Conservation (phyloP, 1,140 invertebrate genomes). For the Cherax quadricarinatus region DNA sequence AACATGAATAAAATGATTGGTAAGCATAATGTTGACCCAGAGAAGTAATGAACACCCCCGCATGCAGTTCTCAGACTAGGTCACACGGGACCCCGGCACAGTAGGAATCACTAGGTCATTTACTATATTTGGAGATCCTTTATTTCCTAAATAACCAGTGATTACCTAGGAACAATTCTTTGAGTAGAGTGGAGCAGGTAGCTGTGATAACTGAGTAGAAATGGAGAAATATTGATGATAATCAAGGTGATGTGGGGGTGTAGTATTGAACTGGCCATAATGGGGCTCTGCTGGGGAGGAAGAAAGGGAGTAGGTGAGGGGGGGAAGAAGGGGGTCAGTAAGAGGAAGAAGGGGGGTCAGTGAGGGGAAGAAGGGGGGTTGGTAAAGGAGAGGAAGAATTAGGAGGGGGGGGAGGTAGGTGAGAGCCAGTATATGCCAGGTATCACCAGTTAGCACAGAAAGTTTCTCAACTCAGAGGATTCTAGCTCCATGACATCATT, state of each 20-base stretch:
- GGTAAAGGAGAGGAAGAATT: not conserved
- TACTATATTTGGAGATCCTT: too few species aligned
- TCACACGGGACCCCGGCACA: too few species aligned
- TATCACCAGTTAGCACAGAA: not conserved
- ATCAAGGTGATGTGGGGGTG: conserved; percentile 25
- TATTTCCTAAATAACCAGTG: too few species aligned
- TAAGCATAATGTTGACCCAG: too few species aligned
- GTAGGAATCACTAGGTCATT: too few species aligned
- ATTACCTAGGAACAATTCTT: too few species aligned
- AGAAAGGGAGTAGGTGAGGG: not conserved
- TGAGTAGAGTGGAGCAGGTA: too few species aligned
- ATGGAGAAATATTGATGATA: not conserved
- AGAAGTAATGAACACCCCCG: too few species aligned
- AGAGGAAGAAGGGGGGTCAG: not conserved
- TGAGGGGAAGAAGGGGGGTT: not conserved
- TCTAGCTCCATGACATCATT: too few species aligned
- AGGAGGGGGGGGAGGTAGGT: not conserved
- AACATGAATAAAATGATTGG: too few species aligned
- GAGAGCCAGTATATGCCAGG: not conserved
- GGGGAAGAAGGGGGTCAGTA: not conserved
- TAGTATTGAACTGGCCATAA: conserved; percentile 50
- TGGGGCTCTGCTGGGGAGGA: conserved; percentile 1
- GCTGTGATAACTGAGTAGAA: not conserved
- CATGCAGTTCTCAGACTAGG: too few species aligned
- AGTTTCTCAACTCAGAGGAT: too few species aligned